Evolutionary conservation across 37 sponge, comb jelly and placozoan genomes (phyloP).

Genomic region (Ianthella basta): DNA sequence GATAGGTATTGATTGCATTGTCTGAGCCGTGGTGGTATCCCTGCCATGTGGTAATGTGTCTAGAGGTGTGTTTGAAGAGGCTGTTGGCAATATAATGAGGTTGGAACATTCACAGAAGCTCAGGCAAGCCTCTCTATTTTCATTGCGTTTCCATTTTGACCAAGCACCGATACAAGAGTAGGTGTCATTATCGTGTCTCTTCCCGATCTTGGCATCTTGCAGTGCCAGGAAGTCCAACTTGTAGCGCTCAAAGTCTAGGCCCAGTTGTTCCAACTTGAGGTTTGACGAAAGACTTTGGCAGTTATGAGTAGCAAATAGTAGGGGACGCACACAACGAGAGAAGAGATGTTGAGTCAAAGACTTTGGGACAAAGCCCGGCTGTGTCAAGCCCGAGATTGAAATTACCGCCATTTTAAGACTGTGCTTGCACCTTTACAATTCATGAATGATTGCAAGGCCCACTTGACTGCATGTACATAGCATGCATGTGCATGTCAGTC

Average conservation of each 20-base stretch:
- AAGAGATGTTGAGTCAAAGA: neutral
- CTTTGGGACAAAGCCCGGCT: neutral
- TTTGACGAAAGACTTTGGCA: neutral
- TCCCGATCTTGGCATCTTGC: neutral
- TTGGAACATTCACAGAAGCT: neutral
- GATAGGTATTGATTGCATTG: too few species aligned
- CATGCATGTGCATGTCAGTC: too few species aligned
- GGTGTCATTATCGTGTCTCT: neutral
- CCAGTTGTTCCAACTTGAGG: constrained; percentile 4
- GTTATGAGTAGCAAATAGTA: neutral
- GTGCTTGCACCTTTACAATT: too few species aligned
- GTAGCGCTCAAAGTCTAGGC: neutral
- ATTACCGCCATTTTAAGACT: too few species aligned
- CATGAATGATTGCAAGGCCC: too few species aligned
- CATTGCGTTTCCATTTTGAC: too few species aligned
- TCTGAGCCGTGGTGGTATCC: too few species aligned
- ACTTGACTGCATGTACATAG: too few species aligned
- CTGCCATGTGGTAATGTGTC: too few species aligned
- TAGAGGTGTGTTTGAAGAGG: too few species aligned
- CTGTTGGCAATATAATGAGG: neutral
- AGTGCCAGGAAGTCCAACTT: constrained; percentile 10
- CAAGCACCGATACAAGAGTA: neutral
- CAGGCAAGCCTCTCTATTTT: neutral
- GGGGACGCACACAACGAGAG: neutral
- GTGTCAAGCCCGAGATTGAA: too few species aligned